These are phyloP conservation scores for Eremophila alpestris DNA, from an alignment of 2,797 vertebrate genomes.

Conservation along the genomic window DNA sequence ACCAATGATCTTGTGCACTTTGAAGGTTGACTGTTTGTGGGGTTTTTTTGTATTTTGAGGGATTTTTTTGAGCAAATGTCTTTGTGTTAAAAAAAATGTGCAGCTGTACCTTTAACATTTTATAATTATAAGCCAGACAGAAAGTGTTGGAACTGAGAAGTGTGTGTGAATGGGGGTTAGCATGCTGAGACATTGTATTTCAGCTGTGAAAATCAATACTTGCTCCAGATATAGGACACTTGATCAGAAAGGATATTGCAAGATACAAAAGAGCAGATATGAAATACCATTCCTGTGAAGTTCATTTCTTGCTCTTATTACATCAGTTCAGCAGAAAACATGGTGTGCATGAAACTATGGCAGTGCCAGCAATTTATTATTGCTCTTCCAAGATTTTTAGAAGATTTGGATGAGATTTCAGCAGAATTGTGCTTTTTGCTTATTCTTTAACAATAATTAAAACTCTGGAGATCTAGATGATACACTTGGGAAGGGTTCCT, in stretches of 20 bases:
- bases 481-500: not conserved
- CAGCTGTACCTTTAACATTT: constrained; percentile 58
- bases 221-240: constrained; percentile 67
- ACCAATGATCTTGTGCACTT: not conserved
- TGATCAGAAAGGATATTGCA: constrained; percentile 78
- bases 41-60: not conserved
- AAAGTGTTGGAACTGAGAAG: constrained; percentile 36
- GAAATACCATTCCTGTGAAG: constrained; percentile 70
- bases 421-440: not conserved
- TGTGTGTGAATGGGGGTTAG: constrained; percentile 29
- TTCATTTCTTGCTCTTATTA: constrained; percentile 68
- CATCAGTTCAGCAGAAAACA: constrained; percentile 58
- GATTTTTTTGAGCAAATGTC: not conserved
- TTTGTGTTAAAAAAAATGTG: not conserved
- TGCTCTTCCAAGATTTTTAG: constrained; percentile 28
- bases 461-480: not conserved
- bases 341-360: not conserved
- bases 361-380: not conserved
- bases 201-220: constrained; percentile 71
- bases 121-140: constrained; percentile 39
- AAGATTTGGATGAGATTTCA: constrained; percentile 39
- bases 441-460: not conserved
- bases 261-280: constrained; percentile 75
- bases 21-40: not conserved
- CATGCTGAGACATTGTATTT: constrained; percentile 62